These are phyloP conservation scores for Ibidorhyncha struthersii DNA, from an alignment of 2,113 vertebrate genomes.

Conservation along the genomic window DNA sequence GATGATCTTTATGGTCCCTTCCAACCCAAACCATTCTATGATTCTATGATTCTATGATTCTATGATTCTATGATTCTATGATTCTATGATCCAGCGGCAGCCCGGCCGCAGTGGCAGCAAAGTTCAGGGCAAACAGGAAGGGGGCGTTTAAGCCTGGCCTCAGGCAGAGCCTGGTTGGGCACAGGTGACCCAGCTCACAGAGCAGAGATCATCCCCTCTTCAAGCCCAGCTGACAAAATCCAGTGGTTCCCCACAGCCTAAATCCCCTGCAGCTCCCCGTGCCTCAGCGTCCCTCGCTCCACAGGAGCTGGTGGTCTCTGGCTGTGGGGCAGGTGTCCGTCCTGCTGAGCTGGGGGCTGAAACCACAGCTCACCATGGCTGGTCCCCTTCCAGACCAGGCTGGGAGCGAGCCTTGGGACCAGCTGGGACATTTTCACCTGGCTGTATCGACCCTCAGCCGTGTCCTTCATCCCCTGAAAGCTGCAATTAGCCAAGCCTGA, in stretches of 20 bases:
- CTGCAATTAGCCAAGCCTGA: not conserved
- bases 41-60: too few species aligned
- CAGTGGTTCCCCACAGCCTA: not conserved
- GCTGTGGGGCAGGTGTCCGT: not conserved
- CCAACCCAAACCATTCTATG: too few species aligned
- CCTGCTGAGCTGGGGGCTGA: not conserved
- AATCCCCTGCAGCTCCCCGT: not conserved
- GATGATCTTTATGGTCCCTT: too few species aligned
- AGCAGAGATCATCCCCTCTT: not conserved
- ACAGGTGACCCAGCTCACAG: not conserved
- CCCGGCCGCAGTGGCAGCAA: not conserved
- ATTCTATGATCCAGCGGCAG: not conserved
- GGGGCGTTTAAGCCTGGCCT: not conserved
- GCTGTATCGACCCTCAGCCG: not conserved
- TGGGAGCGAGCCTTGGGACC: not conserved
- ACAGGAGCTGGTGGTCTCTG: not conserved
- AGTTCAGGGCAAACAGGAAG: not conserved
- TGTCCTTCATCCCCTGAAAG: not conserved
- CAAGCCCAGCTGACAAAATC: not conserved
- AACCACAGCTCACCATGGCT: rapidly evolving
- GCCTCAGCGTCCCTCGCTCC: rapidly evolving
- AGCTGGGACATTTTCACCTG: not conserved
- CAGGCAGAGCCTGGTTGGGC: not conserved
- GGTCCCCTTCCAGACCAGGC: not conserved
- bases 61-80: too few species aligned